These are phyloP conservation scores for Melanotaenia parkinsoni DNA, from an alignment of 2,797 vertebrate species.

Conservation along the genomic window DNA sequence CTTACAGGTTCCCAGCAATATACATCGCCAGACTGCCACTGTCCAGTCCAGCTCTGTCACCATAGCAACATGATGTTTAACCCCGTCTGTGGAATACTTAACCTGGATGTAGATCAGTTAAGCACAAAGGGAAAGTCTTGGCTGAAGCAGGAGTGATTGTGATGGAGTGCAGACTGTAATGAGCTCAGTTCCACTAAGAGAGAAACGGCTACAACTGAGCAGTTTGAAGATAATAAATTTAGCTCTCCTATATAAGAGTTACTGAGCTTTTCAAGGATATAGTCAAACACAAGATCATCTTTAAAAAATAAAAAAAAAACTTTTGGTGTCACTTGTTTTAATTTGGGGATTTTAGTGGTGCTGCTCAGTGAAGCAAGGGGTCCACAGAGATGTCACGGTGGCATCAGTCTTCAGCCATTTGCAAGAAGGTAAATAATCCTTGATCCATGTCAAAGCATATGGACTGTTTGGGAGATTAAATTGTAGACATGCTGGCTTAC, in stretches of 20 bases:
- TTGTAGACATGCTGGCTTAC: neutral
- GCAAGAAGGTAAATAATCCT: too few relatives aligned
- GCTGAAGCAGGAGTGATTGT: constrained; percentile 27
- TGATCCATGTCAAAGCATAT: too few relatives aligned
- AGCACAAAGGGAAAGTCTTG: constrained; percentile 35
- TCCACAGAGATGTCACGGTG: too few relatives aligned
- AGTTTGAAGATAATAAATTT: neutral
- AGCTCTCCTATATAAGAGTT: neutral
- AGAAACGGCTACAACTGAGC: neutral
- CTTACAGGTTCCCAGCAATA: constrained; percentile 16
- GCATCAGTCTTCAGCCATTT: too few relatives aligned
- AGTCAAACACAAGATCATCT: neutral
- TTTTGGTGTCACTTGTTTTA: neutral
- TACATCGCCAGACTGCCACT: constrained; percentile 32
- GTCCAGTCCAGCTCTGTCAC: constrained; percentile 30
- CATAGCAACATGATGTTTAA: constrained; percentile 66
- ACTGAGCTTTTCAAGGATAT: neutral
- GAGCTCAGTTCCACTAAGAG: constrained; percentile 16
- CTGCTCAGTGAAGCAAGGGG: neutral
- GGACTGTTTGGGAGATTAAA: neutral
- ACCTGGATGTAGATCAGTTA: constrained; percentile 68
- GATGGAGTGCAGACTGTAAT: constrained; percentile 22
- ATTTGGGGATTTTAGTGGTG: neutral
- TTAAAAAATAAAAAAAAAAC: neutral
- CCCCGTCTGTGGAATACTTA: constrained; percentile 59